Conservation (phyloP, 2,797 vertebrate genomes). For the Hydrocynus forskahlii region DNA sequence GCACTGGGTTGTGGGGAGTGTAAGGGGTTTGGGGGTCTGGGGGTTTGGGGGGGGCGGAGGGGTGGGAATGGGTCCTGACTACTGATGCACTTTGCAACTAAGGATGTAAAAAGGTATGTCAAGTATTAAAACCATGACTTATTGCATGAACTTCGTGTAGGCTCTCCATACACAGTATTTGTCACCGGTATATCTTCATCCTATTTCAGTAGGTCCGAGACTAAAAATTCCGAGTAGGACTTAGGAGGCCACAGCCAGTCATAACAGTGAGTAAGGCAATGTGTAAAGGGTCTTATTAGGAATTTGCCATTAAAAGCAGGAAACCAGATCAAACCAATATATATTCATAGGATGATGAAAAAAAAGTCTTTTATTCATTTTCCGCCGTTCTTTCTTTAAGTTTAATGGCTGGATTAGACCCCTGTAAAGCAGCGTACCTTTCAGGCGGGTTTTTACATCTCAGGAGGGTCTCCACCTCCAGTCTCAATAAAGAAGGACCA, state of each 20-base stretch:
- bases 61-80: too few species aligned
- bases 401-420: slow-evolving; percentile 73
- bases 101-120: too few species aligned
- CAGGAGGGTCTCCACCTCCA: slow-evolving; percentile 64
- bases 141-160: too few species aligned
- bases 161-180: too few species aligned
- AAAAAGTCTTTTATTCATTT: slow-evolving; percentile 61
- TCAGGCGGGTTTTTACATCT: slow-evolving; percentile 67
- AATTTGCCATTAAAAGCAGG: slow-evolving; percentile 50
- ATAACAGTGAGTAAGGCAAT: slow-evolving; percentile 25
- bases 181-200: not conserved
- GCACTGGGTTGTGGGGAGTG: too few species aligned
- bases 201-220: not conserved
- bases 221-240: not conserved
- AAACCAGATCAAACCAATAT: slow-evolving; percentile 62
- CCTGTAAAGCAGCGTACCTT: slow-evolving; percentile 71
- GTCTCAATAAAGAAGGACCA: slow-evolving; percentile 70
- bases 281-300: slow-evolving; percentile 36
- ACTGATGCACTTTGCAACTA: too few species aligned
- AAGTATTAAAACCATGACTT: too few species aligned
- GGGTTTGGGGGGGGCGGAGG: too few species aligned
- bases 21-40: too few species aligned
- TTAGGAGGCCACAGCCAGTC: not conserved
- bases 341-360: slow-evolving; percentile 57
- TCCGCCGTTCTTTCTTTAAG: slow-evolving; percentile 50